Evolutionary conservation across 64 coral and sea anemone genomes (phyloP), one percentile per base, ranked within the genome.

Genomic region (Montipora efflorescens): DNA sequence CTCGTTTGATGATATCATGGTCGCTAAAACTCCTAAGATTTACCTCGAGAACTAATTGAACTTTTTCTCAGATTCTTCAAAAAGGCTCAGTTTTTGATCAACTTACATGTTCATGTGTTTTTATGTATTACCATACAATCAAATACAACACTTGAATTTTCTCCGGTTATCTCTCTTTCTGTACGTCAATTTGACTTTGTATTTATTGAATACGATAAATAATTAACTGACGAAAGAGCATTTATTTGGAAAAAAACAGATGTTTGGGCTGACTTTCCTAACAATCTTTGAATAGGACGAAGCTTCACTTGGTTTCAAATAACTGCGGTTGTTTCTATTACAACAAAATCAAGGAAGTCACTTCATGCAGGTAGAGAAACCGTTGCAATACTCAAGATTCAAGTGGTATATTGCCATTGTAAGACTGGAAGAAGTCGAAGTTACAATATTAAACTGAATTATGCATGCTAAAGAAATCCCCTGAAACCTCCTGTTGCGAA

Each of bases 131-230:
- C 46, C 36, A 19, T 20, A 19, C 64, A 86, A 50, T 72, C 68
- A 72, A 51, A 14, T n/a, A 2, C 68, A 86, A 50, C 82, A 72
- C 2, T 10, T 5, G 82, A 72, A 44, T 86, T 86, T 86, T 67
- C 82, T 7, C 67, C 67, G 46, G 47, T 86, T 49, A 48, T 66
- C 20, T 47, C 5, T 47, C 47, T 22, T 71, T 86, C 71, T 86
- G 62, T 70, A 86, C 48, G 61, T 86, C 82, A 86, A 86, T 86
- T 86, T 86, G 82, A 86, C 62, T 86, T 86, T 86, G 15, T 20
- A 86, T 86, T 50, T 86, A 66, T 86, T 72, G 82, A 86, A 72
- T 86, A 71, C 67, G 82, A 86, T 72, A 86, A 86, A 86, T 86
- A 86, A 86, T 86, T 86, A 86, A 86, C 62, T 5, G 66, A 14